Evolutionary conservation across 2,888 invertebrate species (phyloP), one percentile per base, ranked within the genome.

Genomic region (Gibbula magus): DNA sequence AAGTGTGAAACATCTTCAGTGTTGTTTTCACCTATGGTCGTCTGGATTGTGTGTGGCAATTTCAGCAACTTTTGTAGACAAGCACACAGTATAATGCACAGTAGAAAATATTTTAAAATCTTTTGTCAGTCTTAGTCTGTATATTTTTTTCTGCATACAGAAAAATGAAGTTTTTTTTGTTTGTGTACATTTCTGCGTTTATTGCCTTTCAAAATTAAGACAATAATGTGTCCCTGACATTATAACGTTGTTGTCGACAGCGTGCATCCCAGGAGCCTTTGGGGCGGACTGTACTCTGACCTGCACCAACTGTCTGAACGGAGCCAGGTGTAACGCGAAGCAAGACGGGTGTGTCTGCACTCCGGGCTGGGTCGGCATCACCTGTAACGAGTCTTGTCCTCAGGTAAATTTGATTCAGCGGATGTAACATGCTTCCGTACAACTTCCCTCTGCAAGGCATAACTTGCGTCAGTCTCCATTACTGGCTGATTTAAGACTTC

Each of bases 301-400:
- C 5, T 94, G 94, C 85, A 83, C 83, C n/a, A 91, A 91, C 83
- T 94, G 94, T 85, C 86, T 88, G 83, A 93, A 94, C 83, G 93
- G 93, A 13, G 93, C 91, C 18, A 78, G 79, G 56, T 93, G 93
- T 85, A 91, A 88, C 76, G 82, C 81, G 7, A 83, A 87, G n/a
- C 82, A 85, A 45, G 87, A 87, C 61, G 91, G 89, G 0, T 93
- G 93, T 79, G 79, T 86, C 3, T 94, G 94, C 86, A 86, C 89
- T 18, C 83, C 89, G 8, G 93, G 93, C 3, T 91, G 91, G 86
- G 89, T 89, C 53, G 93, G 93, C 8, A 51, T 89, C 10, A 86
- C 91, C 54, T 94, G 94, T 84, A 91, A 93, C 76, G 89, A 91
- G 75, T 90, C 92, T 13, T 94, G 94, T 84, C 89, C 91, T 1